These are phyloP conservation scores for Mesorhabditis spiculigera DNA, from an alignment of 2,888 invertebrate species.

Conservation along the genomic window DNA sequence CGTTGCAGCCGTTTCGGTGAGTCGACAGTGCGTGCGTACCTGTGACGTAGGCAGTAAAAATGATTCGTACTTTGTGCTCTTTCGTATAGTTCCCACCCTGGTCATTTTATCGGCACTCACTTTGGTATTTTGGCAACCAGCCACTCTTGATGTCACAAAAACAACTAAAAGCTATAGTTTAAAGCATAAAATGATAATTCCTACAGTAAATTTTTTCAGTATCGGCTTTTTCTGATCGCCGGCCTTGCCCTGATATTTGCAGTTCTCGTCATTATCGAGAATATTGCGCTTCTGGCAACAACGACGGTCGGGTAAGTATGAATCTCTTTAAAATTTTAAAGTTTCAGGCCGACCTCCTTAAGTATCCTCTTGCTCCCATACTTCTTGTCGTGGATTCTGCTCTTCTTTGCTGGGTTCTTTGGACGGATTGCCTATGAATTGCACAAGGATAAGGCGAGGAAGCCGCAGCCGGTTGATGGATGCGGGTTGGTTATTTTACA, in stretches of 20 bases:
- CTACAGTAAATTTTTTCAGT: neutral
- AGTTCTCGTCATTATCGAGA: neutral
- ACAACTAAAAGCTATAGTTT: too few relatives aligned
- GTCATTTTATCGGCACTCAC: too few relatives aligned
- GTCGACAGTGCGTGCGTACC: neutral
- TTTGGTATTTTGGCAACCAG: too few relatives aligned
- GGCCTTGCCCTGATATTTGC: neutral
- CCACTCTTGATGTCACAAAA: too few relatives aligned
- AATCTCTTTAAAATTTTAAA: neutral
- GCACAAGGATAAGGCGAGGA: neutral
- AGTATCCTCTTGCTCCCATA: neutral
- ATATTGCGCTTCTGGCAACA: neutral
- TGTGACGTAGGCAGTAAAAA: constrained; percentile 4
- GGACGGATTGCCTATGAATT: constrained; percentile 1
- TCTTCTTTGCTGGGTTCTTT: constrained; percentile 4
- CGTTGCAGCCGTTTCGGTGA: neutral
- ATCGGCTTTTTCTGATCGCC: neutral
- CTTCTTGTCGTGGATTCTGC: neutral
- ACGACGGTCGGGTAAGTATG: neutral
- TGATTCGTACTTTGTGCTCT: neutral
- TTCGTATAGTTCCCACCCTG: too few relatives aligned
- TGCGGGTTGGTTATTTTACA: too few relatives aligned
- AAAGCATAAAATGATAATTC: too few relatives aligned
- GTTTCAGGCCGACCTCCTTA: neutral
- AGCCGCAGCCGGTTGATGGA: too few relatives aligned